phyloP scores from a whole-genome alignment of 1,140 invertebrate genomes.

The Microplitis demolitor region DNA sequence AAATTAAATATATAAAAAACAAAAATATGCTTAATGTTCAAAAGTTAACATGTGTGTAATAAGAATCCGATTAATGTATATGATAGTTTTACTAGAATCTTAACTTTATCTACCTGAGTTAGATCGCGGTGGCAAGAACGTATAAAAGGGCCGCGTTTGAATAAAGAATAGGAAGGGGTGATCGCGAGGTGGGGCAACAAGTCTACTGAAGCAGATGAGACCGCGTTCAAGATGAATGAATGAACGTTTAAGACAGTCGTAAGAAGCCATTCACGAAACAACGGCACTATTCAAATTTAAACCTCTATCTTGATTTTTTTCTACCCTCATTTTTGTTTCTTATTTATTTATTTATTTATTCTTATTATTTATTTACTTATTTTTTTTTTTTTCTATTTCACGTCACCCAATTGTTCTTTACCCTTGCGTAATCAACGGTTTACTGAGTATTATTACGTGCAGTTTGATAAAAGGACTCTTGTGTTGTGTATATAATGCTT shows the following conservation, averaged over 20 bases:
- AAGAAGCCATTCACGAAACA: conserved; percentile 49
- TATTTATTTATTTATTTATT: background rate
- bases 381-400: background rate
- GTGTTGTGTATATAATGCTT: conserved; percentile 9
- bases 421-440: background rate
- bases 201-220: conserved; percentile 31
- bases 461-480: background rate
- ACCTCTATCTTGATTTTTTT: background rate
- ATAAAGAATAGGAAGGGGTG: conserved; percentile 17
- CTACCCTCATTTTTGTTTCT: background rate
- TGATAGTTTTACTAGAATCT: background rate
- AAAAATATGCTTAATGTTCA: no score
- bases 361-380: background rate
- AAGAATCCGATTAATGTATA: background rate
- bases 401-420: conserved; percentile 8
- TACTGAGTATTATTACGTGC: background rate
- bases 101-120: conserved; percentile 24
- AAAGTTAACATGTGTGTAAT: no score
- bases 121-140: conserved; percentile 13
- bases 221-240: conserved; percentile 54
- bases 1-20: background rate
- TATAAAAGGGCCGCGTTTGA: conserved; percentile 25
- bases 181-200: conserved; percentile 24
- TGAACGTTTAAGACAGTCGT: conserved; percentile 57
- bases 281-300: conserved; percentile 22